Evolutionary conservation across 1,140 invertebrate species (phyloP), one percentile per base, ranked within the genome.

Genomic region (Himalopsyche phryganea): DNA sequence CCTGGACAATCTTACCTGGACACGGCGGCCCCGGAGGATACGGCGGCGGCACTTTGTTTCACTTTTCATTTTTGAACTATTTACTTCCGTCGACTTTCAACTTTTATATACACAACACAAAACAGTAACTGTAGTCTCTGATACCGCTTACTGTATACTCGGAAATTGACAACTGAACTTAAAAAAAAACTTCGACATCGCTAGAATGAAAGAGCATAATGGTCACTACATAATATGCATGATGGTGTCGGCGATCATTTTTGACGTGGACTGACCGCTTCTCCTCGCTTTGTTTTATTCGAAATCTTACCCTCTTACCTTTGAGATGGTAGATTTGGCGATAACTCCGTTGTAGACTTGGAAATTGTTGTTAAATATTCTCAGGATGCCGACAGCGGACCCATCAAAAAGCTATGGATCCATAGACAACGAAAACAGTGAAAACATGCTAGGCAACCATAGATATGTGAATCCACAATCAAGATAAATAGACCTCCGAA

Each of bases 1-100:
- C 58, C 58, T 55, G 51, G 41, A 55, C 58, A 40, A 36, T 55
- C 58, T 60, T 60, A 60, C 58, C 58, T 60, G 58, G 46, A 55
- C 46, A 54, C 58, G 51, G 40, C 51, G 58, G 38, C 50, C 44
- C 50, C 45, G 44, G 42, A 50, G 50, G 14, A 36, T 60, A 55
- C 38, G 45, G 42, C 50, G 23, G 58, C 58, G 47, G 47, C 58
- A 60, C 58, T 60, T 60, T 50, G 51, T 60, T 48, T 54, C 58
- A 60, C 58, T 60, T 56, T 56, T 56, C 54, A 56, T 56, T 55
- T 48, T 48, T 50, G 23, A 56, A 56, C 54, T 56, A 56, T 49
- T 41, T 56, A 49, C 54, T 47, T 55, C 36, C 32, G 11, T 38
- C 36, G 15, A 60, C 58, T 60, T 60, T 44, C 33, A 51, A 53